Base-by-base conservation (phyloP, 2,113 vertebrate genomes). In the Anolis carolinensis region DNA sequence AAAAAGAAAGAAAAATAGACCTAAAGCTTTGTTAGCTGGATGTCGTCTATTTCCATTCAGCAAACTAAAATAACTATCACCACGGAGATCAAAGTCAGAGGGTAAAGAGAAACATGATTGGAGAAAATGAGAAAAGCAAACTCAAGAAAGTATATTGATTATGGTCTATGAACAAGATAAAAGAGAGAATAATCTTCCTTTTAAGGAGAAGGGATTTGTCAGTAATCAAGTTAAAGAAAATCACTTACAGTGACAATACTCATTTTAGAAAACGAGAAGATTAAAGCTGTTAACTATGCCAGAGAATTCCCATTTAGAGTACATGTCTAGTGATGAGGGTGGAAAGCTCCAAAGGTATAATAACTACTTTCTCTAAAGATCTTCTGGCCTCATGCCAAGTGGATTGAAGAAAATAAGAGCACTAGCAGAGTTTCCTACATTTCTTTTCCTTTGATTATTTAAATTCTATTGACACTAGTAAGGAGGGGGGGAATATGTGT, bases 71-170 rank as follows among this genome's bases (percentile, higher is more conserved):
- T 63, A 91, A 72, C 2, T 70, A 32, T 89, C 20, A 75, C 68
- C n/a, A 82, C 52, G 82, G n/a, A 88, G 90, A 85, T 5, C 14
- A 65, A 88, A 44, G 8, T 34, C 81, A 79, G n/a, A 81, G 62
- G 23, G 18, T 77, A 86, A 88, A 85, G 82, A 81, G 86, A 90
- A 90, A 59, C 36, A 86, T 39, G 75, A 34, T 89, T 86, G 62
- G 86, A 87, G 89, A 81, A 88, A 90, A 86, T 44, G 32, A 55
- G 83, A 72, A 86, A 83, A 87, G 85, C 30, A 80, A 92, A 91
- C 89, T 44, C 70, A 77, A 86, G 18, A 25, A 55, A 79, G 27
- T 85, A 16, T 55, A 78, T 77, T 44, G 0, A 82, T 27, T 85
- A 81, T 65, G 0, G 52, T 73, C 55, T 88, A 59, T 23, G 48